These are phyloP conservation scores for Xiphias gladius DNA, from an alignment of 2,113 vertebrate species.

Conservation along the genomic window DNA sequence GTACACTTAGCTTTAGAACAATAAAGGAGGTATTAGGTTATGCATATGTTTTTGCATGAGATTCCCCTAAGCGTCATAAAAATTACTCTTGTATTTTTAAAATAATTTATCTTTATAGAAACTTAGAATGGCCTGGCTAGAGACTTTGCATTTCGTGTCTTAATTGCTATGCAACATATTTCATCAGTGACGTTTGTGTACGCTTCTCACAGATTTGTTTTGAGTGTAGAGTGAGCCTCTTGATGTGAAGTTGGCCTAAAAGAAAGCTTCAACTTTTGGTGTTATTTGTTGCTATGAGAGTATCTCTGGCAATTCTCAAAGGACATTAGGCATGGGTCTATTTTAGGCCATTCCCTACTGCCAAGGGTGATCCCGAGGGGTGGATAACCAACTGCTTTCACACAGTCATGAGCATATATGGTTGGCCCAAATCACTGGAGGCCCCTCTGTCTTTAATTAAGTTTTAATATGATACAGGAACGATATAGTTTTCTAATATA, in stretches of 20 bases:
- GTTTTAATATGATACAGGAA: slow-evolving; percentile 50
- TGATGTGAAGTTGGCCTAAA: slow-evolving; percentile 46
- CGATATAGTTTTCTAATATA: slow-evolving; percentile 14
- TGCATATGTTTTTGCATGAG: background rate
- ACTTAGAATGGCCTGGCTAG: background rate
- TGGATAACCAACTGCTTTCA: slow-evolving; percentile 77
- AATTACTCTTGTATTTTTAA: background rate
- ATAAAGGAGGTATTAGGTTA: background rate
- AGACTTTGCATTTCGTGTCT: background rate
- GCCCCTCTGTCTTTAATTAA: slow-evolving; percentile 34
- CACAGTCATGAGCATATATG: slow-evolving; percentile 57
- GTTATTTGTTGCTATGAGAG: slow-evolving; percentile 61
- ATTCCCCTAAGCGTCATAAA: background rate
- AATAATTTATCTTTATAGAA: background rate
- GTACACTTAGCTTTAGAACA: background rate
- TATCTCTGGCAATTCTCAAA: slow-evolving; percentile 73
- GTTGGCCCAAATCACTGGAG: slow-evolving; percentile 51
- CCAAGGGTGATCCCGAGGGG: slow-evolving; percentile 64
- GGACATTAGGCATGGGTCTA: slow-evolving; percentile 69
- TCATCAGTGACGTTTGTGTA: slow-evolving; percentile 36
- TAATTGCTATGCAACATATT: slow-evolving; percentile 27
- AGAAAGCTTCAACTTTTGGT: slow-evolving; percentile 44
- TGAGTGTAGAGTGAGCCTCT: slow-evolving; percentile 11
- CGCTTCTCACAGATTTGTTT: slow-evolving; percentile 34
- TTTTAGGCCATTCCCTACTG: slow-evolving; percentile 73